These are phyloP conservation scores for Orchesella cincta DNA, from an alignment of 1,140 invertebrate genomes.

Conservation along the genomic window DNA sequence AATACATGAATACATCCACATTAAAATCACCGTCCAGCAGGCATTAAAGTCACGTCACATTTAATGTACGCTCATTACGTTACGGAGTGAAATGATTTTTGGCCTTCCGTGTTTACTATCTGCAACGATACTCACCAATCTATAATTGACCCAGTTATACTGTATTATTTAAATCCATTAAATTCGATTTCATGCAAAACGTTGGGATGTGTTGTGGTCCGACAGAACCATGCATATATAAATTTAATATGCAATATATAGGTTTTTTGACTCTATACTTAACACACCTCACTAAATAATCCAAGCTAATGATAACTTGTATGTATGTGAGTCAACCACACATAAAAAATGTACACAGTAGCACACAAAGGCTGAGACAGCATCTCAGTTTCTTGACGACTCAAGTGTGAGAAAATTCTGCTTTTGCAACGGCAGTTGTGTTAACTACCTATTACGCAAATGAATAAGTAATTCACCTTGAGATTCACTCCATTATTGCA, in stretches of 20 bases:
- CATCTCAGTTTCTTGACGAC: not conserved
- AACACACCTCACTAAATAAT: no score
- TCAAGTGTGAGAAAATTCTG: conserved; percentile 8
- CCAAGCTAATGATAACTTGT: not conserved
- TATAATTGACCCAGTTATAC: not conserved
- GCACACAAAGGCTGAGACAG: not conserved
- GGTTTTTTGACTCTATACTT: no score
- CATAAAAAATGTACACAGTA: not conserved
- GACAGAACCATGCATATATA: no score
- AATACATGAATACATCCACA: no score
- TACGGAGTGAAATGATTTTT: not conserved
- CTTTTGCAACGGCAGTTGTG: not conserved
- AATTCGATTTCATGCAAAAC: not conserved
- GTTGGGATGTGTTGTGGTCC: no score
- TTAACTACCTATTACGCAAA: not conserved
- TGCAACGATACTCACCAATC: not conserved
- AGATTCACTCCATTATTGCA: not conserved
- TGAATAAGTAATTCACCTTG: not conserved
- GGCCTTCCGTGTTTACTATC: not conserved
- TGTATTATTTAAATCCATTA: not conserved
- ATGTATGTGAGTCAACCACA: not conserved
- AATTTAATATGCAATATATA: no score
- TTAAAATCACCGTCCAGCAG: not conserved
- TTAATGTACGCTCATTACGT: not conserved
- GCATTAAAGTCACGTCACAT: not conserved